A percentile compares a stretch with the other conserved stretches of the same genome.
phyloP scores from a whole-genome alignment of 2,888 invertebrate species.

The Netelia inedita region DNA sequence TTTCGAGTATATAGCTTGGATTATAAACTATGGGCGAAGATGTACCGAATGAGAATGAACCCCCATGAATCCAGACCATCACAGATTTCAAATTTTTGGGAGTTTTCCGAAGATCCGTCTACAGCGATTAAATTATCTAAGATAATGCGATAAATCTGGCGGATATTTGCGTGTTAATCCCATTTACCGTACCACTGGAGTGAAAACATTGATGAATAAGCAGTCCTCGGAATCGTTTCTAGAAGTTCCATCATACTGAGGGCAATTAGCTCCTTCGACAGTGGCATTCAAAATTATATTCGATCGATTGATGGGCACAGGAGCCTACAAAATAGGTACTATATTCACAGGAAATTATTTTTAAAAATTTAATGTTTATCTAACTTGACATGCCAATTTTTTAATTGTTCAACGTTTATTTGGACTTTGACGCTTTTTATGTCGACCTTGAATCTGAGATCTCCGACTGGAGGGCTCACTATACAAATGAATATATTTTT shows the following conservation, averaged over 20 bases:
- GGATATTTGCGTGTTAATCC: background rate
- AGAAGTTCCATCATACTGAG: conserved; percentile 61
- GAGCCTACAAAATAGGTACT: conserved; percentile 32
- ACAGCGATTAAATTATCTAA: background rate
- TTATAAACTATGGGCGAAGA: conserved; percentile 56
- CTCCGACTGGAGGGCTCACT: background rate
- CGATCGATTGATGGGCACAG: conserved; percentile 72
- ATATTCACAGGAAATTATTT: background rate
- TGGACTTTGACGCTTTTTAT: too few relatives aligned
- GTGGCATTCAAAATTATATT: conserved; percentile 61
- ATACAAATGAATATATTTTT: background rate
- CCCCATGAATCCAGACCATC: conserved; percentile 75
- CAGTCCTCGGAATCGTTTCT: conserved; percentile 75
- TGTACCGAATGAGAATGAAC: conserved; percentile 60
- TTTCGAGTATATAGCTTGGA: conserved; percentile 74
- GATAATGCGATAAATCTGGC: background rate
- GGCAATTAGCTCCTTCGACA: conserved; percentile 68
- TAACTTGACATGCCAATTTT: background rate
- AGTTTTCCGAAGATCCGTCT: background rate
- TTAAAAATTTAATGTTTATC: background rate
- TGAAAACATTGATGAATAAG: conserved; percentile 75
- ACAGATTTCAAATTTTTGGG: conserved; percentile 62
- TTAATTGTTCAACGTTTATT: too few relatives aligned
- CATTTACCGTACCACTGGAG: conserved; percentile 71
- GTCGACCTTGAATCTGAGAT: too few relatives aligned